Base-by-base conservation (phyloP, 2,888 invertebrate genomes). In the Orchesellides sinensis region DNA sequence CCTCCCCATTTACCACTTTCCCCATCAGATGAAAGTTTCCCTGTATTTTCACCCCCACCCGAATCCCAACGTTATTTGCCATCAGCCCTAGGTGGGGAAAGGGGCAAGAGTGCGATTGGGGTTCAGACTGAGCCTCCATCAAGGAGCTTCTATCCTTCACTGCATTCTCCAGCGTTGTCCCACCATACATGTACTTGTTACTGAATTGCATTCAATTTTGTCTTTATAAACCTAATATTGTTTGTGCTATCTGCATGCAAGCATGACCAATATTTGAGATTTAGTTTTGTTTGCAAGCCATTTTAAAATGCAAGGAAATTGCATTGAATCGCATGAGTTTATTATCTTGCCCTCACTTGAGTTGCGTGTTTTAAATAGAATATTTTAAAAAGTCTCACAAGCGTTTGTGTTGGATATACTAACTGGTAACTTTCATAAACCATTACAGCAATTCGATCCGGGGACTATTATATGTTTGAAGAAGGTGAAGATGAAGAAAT, bases 381-480 rank as follows among this genome's bases (percentile, higher is more conserved):
- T 49, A 69, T 32, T 61, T 32, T 32, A 10, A 61, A n/a, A n/a
- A n/a, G n/a, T n/a, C n/a, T n/a, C n/a, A n/a, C n/a, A n/a, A n/a
- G n/a, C n/a, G n/a, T 32, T 19, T 32, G 8, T 61, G 35, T 61
- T 32, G 29, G 19, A 61, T 32, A 17, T 14, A 25, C n/a, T n/a
- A n/a, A n/a, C n/a, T n/a, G n/a, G n/a, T n/a, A 25, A 3, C 25
- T 27, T 61, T 61, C 32, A 14, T 32, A 10, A 5, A 35, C n/a
- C 25, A 8, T 83, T 91, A 90, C 92, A 99, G 99, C 99, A 69
- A 95, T 99, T 81, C 94, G 98, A 69, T 98, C 98, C 83, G 99
- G 99, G 19, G 99, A 99, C 91, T 99, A 99, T 91, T 99, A 98
- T 91, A 98, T 99, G 97, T 99, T 99, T 91, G 98, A 98, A 89